Evolutionary conservation across 1,140 invertebrate genomes (phyloP), one percentile per base, ranked within the genome.

Genomic region (Proctacanthus coquilletti): DNA sequence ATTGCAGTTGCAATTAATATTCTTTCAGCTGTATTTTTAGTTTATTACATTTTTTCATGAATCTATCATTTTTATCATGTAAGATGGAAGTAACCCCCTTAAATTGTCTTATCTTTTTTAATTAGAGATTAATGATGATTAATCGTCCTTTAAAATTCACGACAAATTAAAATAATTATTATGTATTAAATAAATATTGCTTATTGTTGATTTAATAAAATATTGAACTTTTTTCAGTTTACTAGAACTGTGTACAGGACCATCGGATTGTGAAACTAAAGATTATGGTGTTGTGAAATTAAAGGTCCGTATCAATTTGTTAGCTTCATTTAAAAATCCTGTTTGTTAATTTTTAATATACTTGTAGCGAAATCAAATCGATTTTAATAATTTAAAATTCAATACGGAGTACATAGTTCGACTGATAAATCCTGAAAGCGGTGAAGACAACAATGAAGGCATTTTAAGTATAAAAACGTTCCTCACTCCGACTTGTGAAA

Each of bases 331-430:
- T 17, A 9, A 39, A 4, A 20, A 4, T 20, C n/a, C 27, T 30
- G 10, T 36, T 15, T 17, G 20, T 30, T 21, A 18, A 19, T 31
- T 36, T 19, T 19, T 10, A 29, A n/a, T 32, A 29, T 14, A 3
- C 21, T 56, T 56, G 3, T 49, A 58, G 55, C 53, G 53, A 21
- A 48, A 57, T 34, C 44, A 55, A 5, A 30, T 57, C 36, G 54
- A 55, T 35, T 57, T 57, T 23, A 55, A 45, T 34, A 55, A 53
- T 41, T 37, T 58, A 0, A 57, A 55, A 41, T 58, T 53, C 25
- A 55, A 58, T 27, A 58, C 54, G 29, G 51, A 51, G 8, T 58
- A 58, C 21, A 46, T 50, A 32, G 40, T 58, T 17, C 52, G 46
- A 25, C 42, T 44, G 15, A 30, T 35, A 14, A n/a, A 35, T 21